These are phyloP conservation scores for Pteronotus mesoamericanus DNA, from an alignment of 2,797 vertebrate genomes.

Conservation along the genomic window DNA sequence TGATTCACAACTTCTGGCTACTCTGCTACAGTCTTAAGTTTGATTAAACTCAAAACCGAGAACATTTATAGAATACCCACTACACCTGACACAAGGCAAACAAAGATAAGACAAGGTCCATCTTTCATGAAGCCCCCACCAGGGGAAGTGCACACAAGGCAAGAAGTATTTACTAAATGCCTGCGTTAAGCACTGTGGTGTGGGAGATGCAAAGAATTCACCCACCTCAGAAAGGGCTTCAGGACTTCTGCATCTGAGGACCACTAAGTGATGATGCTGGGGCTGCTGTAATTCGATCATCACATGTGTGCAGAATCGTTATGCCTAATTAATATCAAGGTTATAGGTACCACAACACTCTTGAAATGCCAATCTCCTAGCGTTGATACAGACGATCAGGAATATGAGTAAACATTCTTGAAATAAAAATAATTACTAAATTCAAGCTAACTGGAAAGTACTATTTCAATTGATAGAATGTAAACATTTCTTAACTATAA, in stretches of 20 bases:
- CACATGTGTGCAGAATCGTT: not conserved
- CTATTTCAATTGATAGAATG: slow-evolving; percentile 3
- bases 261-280: not conserved
- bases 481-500: slow-evolving; percentile 12
- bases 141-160: not conserved
- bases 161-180: slow-evolving; percentile 12
- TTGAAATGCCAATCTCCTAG: not conserved
- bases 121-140: not conserved
- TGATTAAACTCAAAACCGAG: not conserved
- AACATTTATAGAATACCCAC: not conserved
- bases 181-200: not conserved
- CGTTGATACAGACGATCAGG: not conserved
- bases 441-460: slow-evolving; percentile 28
- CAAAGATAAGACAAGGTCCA: not conserved
- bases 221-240: not conserved
- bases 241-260: not conserved
- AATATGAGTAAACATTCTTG: not conserved
- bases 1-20: slow-evolving; percentile 17
- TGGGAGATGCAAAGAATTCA: not conserved
- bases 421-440: slow-evolving; percentile 47
- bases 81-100: not conserved
- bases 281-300: not conserved
- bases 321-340: not conserved
- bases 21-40: not conserved
- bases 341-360: not conserved